phyloP scores from a whole-genome alignment of 2,113 vertebrate genomes.

The Myotis yumanensis region DNA sequence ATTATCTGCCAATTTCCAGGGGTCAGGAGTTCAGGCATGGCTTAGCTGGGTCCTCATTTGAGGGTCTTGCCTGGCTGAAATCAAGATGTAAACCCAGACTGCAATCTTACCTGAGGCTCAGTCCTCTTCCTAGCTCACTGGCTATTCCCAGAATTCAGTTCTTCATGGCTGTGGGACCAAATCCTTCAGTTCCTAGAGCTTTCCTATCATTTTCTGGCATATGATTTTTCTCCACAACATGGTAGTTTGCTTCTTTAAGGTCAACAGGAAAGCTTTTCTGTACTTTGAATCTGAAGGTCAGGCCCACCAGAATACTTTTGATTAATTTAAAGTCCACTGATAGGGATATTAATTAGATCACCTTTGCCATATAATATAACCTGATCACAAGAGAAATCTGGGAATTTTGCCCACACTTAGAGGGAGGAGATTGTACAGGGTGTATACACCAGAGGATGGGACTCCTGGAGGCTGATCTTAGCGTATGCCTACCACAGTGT shows the following conservation, averaged over 20 bases:
- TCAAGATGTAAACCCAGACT: neutral
- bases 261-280: neutral
- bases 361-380: neutral
- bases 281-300: neutral
- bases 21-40: neutral
- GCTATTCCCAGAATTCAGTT: neutral
- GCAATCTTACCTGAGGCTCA: neutral
- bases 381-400: neutral
- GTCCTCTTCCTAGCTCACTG: neutral
- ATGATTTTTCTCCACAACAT: neutral
- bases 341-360: neutral
- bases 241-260: neutral
- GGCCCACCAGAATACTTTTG: neutral
- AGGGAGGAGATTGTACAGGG: neutral
- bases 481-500: neutral
- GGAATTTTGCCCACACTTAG: neutral
- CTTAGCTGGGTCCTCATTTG: neutral
- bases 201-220: neutral
- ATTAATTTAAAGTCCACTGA: neutral
- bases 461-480: neutral
- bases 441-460: neutral
- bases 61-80: neutral
- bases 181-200: neutral
- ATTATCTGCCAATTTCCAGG: neutral
- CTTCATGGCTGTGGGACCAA: neutral